Percentiles rank a stretch among this genome's conserved stretches.
These are phyloP conservation scores for Arge pagana DNA, from an alignment of 2,888 invertebrate species.

Conservation along the genomic window DNA sequence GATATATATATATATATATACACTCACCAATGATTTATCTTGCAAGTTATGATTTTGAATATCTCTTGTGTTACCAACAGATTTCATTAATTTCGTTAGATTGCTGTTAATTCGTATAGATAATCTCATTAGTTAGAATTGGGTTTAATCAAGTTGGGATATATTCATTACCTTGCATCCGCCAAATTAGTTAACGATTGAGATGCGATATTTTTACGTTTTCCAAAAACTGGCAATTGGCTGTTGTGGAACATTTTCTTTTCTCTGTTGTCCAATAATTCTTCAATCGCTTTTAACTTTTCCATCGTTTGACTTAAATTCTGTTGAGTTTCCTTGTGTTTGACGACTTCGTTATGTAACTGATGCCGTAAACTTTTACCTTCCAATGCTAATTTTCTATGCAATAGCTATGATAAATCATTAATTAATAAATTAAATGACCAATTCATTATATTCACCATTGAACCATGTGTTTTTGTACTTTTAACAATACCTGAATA, in stretches of 20 bases:
- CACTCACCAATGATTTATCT: constrained; percentile 40
- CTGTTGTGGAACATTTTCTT: constrained; percentile 46
- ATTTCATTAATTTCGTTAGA: constrained; percentile 34
- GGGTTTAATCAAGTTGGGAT: neutral
- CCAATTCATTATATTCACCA: constrained; percentile 1
- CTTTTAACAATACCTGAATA: constrained; percentile 50
- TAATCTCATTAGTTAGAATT: neutral
- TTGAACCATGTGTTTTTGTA: neutral
- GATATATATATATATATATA: constrained; percentile 4
- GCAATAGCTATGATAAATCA: constrained; percentile 61
- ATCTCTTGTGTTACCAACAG: constrained; percentile 34
- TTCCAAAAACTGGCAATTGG: constrained; percentile 40
- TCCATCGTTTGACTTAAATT: constrained; percentile 67
- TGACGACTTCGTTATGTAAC: constrained; percentile 69
- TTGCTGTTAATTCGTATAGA: constrained; percentile 26
- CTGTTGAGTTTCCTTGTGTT: constrained; percentile 71
- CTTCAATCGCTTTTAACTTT: constrained; percentile 67
- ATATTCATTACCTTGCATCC: constrained; percentile 39
- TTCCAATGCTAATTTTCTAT: constrained; percentile 73
- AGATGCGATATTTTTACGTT: constrained; percentile 38
- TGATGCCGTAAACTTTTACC: constrained; percentile 76
- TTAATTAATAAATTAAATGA: neutral
- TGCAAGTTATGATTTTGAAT: constrained; percentile 31
- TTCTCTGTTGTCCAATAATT: constrained; percentile 64
- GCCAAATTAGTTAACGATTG: constrained; percentile 49